These are phyloP conservation scores for Hypercompe scribonia DNA, from an alignment of 2,888 invertebrate species.

Conservation along the genomic window DNA sequence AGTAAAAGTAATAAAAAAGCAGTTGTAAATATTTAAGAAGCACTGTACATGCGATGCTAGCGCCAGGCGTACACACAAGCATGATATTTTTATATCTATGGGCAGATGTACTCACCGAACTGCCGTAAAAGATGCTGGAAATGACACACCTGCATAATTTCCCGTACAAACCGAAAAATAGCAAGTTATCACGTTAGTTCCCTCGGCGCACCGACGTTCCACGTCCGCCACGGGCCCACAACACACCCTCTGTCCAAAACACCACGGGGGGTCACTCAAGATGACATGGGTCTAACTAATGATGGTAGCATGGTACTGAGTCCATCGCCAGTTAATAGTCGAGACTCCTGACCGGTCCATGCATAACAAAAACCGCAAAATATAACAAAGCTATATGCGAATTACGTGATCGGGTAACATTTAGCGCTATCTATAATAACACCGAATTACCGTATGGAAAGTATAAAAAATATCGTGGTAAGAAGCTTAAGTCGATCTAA, in stretches of 20 bases:
- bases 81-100: slow-evolving; percentile 45
- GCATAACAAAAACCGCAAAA: slow-evolving; percentile 81
- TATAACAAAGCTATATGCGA: slow-evolving; percentile 76
- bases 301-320: slow-evolving; percentile 54
- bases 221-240: slow-evolving; percentile 70
- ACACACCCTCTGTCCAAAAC: slow-evolving; percentile 85
- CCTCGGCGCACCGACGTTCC: slow-evolving; percentile 67
- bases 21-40: slow-evolving; percentile 31
- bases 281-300: slow-evolving; percentile 72
- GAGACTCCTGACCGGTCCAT: slow-evolving; percentile 73
- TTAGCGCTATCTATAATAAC: slow-evolving; percentile 74
- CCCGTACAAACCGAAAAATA: slow-evolving; percentile 77
- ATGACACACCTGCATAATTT: slow-evolving; percentile 87
- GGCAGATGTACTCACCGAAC: slow-evolving; percentile 81
- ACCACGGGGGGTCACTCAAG: slow-evolving; percentile 77
- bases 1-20: slow-evolving; percentile 52
- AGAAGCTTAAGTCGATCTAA: slow-evolving; percentile 60
- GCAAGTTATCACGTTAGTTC: slow-evolving; percentile 73
- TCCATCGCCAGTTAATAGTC: slow-evolving; percentile 62
- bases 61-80: slow-evolving; percentile 40
- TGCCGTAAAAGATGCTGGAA: slow-evolving; percentile 86
- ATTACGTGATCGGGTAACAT: slow-evolving; percentile 70
- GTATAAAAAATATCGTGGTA: slow-evolving; percentile 56
- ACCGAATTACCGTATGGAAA: slow-evolving; percentile 66
- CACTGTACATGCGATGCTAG: slow-evolving; percentile 42